Evolutionary conservation across 2,888 invertebrate genomes (phyloP).

Genomic region (Esperia sulphurella): DNA sequence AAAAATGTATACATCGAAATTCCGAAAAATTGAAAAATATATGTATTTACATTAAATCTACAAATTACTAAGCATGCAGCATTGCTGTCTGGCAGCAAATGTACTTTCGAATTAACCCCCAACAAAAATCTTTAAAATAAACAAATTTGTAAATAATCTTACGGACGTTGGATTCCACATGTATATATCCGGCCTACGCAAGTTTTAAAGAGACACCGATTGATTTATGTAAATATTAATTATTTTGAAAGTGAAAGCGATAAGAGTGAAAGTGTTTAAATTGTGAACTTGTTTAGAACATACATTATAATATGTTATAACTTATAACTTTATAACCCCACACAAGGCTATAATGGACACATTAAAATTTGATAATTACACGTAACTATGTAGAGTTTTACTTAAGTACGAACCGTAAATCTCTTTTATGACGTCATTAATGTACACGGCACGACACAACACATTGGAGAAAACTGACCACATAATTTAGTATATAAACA

Average conservation of each 20-base stretch:
- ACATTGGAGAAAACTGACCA: background rate
- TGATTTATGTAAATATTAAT: slow-evolving; percentile 2
- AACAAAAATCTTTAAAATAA: too few relatives aligned
- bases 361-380: background rate
- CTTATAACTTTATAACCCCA: background rate
- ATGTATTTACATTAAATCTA: too few relatives aligned
- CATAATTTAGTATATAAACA: too few relatives aligned
- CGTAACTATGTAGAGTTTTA: background rate
- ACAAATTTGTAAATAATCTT: too few relatives aligned
- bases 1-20: too few relatives aligned
- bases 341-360: background rate
- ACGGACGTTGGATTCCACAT: too few relatives aligned
- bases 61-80: too few relatives aligned
- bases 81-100: too few relatives aligned
- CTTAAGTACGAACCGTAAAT: background rate
- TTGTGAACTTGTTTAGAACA: slow-evolving; percentile 5
- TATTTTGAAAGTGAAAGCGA: slow-evolving; percentile 6
- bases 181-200: too few relatives aligned
- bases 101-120: too few relatives aligned
- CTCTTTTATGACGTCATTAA: background rate
- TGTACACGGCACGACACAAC: background rate
- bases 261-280: slow-evolving; percentile 7
- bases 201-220: background rate
- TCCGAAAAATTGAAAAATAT: too few relatives aligned
- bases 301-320: slow-evolving; percentile 2